Percentiles rank a stretch among this genome's conserved stretches.
These are phyloP conservation scores for Lucinisca nassula DNA, from an alignment of 2,888 invertebrate genomes.

Conservation along the genomic window DNA sequence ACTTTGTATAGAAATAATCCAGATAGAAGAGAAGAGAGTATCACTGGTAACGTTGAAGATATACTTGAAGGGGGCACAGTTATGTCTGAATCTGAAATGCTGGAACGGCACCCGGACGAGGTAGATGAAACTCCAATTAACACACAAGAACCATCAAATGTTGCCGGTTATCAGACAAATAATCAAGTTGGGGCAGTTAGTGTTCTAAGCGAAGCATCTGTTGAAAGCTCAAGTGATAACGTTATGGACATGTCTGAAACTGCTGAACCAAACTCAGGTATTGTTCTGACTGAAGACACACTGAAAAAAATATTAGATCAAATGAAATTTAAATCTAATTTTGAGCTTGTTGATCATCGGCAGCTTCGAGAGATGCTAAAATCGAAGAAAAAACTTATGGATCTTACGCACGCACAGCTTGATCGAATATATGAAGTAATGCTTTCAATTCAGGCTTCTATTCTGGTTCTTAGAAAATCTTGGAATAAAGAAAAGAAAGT, in stretches of 20 bases:
- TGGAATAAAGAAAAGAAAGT: neutral
- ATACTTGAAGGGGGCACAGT: neutral
- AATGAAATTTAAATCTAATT: neutral
- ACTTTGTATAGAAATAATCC: too few relatives aligned
- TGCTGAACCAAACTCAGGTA: too few relatives aligned
- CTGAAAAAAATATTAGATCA: neutral
- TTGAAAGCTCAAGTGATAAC: too few relatives aligned
- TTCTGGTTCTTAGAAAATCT: neutral
- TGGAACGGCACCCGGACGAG: too few relatives aligned
- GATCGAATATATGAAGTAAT: neutral
- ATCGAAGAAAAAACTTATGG: neutral
- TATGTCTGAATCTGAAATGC: neutral
- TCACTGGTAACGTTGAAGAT: neutral
- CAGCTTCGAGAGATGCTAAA: neutral
- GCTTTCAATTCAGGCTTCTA: neutral
- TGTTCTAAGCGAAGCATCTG: too few relatives aligned
- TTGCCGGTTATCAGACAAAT: too few relatives aligned
- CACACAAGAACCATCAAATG: too few relatives aligned
- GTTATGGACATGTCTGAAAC: too few relatives aligned
- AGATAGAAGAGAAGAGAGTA: neutral
- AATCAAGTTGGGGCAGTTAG: too few relatives aligned
- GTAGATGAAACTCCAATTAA: too few relatives aligned
- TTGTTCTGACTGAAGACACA: neutral
- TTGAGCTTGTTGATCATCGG: neutral
- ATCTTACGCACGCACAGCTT: neutral